phyloP scores from a whole-genome alignment of 2,888 invertebrate species.

The Drosophila prostipennis region DNA sequence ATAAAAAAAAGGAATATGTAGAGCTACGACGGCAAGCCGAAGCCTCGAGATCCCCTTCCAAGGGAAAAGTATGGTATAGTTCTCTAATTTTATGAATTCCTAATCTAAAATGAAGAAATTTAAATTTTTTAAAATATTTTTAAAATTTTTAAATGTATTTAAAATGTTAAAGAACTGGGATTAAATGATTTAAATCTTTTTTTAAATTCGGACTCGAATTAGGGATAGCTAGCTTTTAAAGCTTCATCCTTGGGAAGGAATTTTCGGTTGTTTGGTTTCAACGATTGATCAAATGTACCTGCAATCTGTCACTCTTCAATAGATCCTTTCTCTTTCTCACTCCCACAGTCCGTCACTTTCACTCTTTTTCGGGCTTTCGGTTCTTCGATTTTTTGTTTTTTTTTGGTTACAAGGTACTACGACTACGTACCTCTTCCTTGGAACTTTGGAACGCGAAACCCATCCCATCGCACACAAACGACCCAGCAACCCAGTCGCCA shows the following conservation, averaged over 20 bases:
- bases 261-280: background rate
- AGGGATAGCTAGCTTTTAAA: background rate
- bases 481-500: constrained; percentile 25
- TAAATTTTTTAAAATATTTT: no score
- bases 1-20: constrained; percentile 5
- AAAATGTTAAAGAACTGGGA: no score
- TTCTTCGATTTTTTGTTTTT: no score
- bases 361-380: background rate
- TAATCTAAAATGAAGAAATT: no score
- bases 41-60: constrained; percentile 4
- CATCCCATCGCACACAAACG: constrained; percentile 4
- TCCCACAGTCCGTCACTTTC: background rate
- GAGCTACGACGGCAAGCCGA: constrained; percentile 11
- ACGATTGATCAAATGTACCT: constrained; percentile 10
- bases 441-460: constrained; percentile 3
- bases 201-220: background rate
- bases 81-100: background rate
- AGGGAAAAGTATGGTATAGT: background rate
- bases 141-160: no score
- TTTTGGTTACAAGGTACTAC: background rate
- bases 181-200: background rate
- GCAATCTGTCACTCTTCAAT: background rate
- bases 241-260: background rate
- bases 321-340: background rate
- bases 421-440: constrained; percentile 30